These are phyloP conservation scores for Eptatretus atami DNA, from an alignment of 2,797 vertebrate species.

Conservation along the genomic window DNA sequence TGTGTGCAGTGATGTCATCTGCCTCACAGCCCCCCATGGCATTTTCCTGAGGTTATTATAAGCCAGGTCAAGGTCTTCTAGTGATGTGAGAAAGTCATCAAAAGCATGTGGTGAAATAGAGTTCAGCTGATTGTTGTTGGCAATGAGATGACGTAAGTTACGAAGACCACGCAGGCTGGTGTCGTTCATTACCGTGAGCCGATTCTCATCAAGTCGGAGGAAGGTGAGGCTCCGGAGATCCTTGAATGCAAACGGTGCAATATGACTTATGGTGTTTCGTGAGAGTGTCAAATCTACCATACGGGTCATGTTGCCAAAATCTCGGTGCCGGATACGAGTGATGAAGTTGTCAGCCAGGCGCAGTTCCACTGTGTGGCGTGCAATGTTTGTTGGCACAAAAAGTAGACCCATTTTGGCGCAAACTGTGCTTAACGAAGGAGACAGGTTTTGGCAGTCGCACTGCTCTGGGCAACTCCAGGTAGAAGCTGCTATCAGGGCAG, in stretches of 20 bases:
- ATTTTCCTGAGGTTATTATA: slow-evolving; percentile 68
- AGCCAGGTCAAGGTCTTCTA: slow-evolving; percentile 84
- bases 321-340: slow-evolving; percentile 51
- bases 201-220: slow-evolving; percentile 67
- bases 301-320: slow-evolving; percentile 92
- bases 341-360: slow-evolving; percentile 85
- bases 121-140: slow-evolving; percentile 82
- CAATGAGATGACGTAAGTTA: slow-evolving; percentile 80
- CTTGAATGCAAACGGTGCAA: slow-evolving; percentile 73
- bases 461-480: slow-evolving; percentile 86
- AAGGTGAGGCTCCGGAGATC: slow-evolving; percentile 80
- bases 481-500: slow-evolving; percentile 11
- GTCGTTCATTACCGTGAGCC: slow-evolving; percentile 49
- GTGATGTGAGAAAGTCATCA: slow-evolving; percentile 47
- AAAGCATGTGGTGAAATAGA: slow-evolving; percentile 40
- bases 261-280: slow-evolving; percentile 69
- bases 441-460: slow-evolving; percentile 90
- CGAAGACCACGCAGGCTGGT: slow-evolving; percentile 55
- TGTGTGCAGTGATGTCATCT: slow-evolving; percentile 82
- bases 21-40: slow-evolving; percentile 68
- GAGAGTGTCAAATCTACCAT: slow-evolving; percentile 88
- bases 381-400: slow-evolving; percentile 68
- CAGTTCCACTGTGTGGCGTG: slow-evolving; percentile 72
- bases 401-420: slow-evolving; percentile 87
- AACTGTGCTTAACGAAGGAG: slow-evolving; percentile 73